A percentile compares a stretch with the other conserved stretches of the same genome.
These are phyloP conservation scores for Collichthys lucidus DNA, from an alignment of 2,113 vertebrate species.

Conservation along the genomic window DNA sequence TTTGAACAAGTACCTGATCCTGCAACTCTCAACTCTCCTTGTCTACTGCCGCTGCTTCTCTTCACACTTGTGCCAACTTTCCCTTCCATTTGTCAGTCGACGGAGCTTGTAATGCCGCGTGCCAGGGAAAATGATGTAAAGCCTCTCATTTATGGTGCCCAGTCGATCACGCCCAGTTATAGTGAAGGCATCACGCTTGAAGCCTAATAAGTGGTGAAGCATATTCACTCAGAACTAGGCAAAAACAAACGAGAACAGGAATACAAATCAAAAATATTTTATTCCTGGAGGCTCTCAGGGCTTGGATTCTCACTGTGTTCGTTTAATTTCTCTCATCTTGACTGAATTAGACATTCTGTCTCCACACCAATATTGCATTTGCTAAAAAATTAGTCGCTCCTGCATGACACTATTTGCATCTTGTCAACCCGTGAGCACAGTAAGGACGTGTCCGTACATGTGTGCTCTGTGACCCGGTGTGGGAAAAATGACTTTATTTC, in stretches of 20 bases:
- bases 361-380: constrained; percentile 40
- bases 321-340: constrained; percentile 44
- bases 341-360: constrained; percentile 50
- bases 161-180: constrained; percentile 64
- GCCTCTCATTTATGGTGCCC: constrained; percentile 61
- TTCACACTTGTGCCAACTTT: constrained; percentile 63
- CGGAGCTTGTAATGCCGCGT: constrained; percentile 53
- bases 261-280: constrained; percentile 36
- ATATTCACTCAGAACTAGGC: constrained; percentile 16
- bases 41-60: constrained; percentile 47
- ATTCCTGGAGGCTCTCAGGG: constrained; percentile 23
- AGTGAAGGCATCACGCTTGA: constrained; percentile 46
- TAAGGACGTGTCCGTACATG: constrained; percentile 10
- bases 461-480: constrained; percentile 28
- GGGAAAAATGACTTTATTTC: constrained; percentile 60
- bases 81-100: constrained; percentile 63
- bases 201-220: constrained; percentile 40
- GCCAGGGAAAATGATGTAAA: constrained; percentile 79
- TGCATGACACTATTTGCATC: constrained; percentile 13
- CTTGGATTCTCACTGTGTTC: constrained; percentile 6
- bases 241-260: constrained; percentile 38
- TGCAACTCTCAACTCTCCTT: constrained; percentile 44
- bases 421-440: constrained; percentile 22
- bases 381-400: constrained; percentile 10
- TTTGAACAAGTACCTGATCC: constrained; percentile 58